These are phyloP conservation scores for Spisula subtruncata DNA, from an alignment of 2,888 invertebrate species.

Conservation along the genomic window DNA sequence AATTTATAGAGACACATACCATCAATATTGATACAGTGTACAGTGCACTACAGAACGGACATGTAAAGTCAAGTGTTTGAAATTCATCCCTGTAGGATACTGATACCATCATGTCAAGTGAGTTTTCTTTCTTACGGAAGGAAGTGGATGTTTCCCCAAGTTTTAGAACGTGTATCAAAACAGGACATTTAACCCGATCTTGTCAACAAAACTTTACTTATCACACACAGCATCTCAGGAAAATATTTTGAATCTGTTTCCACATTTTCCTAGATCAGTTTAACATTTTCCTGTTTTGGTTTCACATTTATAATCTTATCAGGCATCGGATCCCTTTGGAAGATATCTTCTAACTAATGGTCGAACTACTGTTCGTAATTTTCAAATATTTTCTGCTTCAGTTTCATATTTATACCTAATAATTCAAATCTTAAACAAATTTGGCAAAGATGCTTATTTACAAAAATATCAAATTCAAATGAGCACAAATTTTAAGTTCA, in stretches of 20 bases:
- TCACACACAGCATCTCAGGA: neutral
- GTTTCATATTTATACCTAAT: neutral
- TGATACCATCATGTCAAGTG: neutral
- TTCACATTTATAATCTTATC: neutral
- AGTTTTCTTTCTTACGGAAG: conserved; percentile 1
- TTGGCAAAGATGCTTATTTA: neutral
- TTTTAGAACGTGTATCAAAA: neutral
- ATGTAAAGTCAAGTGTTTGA: neutral
- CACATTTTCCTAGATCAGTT: no score
- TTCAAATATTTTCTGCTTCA: neutral
- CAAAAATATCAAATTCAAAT: neutral
- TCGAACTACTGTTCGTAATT: no score
- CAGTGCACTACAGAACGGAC: neutral
- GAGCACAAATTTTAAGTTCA: neutral
- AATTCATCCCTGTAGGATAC: neutral
- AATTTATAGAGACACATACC: neutral
- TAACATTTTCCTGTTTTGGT: neutral
- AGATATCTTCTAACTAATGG: no score
- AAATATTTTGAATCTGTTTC: no score
- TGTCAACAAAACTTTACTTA: neutral
- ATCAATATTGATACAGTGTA: neutral
- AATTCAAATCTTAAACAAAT: neutral
- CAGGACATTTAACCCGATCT: conserved; percentile 6
- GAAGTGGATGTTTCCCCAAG: neutral
- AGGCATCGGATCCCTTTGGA: no score